Evolutionary conservation across 2,113 vertebrate genomes (phyloP).

Genomic region (Podarcis cretensis): DNA sequence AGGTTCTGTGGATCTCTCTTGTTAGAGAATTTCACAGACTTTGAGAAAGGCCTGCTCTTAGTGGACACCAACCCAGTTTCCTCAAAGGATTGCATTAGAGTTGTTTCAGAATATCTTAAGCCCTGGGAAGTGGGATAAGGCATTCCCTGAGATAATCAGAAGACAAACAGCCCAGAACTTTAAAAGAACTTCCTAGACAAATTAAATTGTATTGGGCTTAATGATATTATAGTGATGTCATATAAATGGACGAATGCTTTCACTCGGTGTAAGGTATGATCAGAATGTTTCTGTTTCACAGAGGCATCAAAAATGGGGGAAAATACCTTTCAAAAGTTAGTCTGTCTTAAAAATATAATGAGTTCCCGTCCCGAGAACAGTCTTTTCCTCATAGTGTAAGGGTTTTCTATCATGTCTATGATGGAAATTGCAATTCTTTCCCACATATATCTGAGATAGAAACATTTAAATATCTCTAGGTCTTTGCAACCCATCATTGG

Average conservation of each 20-base stretch:
- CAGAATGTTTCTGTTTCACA: neutral
- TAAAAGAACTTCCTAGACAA: too few relatives aligned
- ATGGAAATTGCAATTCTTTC: neutral
- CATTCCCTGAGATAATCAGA: neutral
- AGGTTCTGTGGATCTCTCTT: neutral
- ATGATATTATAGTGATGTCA: too few relatives aligned
- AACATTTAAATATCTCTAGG: neutral
- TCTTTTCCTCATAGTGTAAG: neutral
- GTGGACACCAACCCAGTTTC: too few relatives aligned
- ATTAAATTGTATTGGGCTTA: too few relatives aligned
- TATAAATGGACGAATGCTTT: too few relatives aligned
- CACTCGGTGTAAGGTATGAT: neutral
- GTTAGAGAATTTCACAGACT: neutral
- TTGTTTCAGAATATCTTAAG: too few relatives aligned
- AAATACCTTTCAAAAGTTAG: neutral
- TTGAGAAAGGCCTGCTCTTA: too few relatives aligned
- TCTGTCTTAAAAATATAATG: neutral
- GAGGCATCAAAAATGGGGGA: neutral
- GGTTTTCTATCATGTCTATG: neutral
- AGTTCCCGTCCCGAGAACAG: neutral
- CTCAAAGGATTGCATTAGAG: too few relatives aligned
- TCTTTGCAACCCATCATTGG: slow-evolving; percentile 3
- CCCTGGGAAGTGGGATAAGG: neutral
- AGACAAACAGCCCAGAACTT: neutral
- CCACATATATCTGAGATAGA: neutral